Conservation (phyloP, 2,797 vertebrate species). For the Channallabes apus region DNA sequence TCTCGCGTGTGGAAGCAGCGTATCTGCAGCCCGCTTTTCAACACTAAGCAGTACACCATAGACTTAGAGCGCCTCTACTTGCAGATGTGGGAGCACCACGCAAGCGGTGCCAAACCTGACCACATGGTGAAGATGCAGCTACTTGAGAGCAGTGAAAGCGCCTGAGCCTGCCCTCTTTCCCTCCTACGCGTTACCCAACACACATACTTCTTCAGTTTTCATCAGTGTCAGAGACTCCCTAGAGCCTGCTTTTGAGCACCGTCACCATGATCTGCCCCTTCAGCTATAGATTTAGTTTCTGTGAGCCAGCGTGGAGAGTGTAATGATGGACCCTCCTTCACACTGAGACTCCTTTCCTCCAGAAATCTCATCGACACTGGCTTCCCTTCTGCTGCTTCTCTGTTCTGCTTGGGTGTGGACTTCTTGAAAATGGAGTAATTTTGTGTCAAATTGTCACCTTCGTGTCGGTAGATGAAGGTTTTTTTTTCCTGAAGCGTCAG, state of each 20-base stretch:
- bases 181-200: slow-evolving; percentile 6
- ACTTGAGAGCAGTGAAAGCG: slow-evolving; percentile 84
- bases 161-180: slow-evolving; percentile 70
- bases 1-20: slow-evolving; percentile 97
- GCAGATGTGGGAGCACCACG: slow-evolving; percentile 95
- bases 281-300: slow-evolving; percentile 39
- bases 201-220: slow-evolving; percentile 45
- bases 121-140: slow-evolving; percentile 84
- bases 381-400: slow-evolving; percentile 38
- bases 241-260: slow-evolving; percentile 63
- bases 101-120: slow-evolving; percentile 88
- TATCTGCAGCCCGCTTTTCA: slow-evolving; percentile 96
- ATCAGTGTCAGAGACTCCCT: slow-evolving; percentile 57
- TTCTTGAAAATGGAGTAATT: slow-evolving; percentile 56
- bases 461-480: not conserved
- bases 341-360: slow-evolving; percentile 66
- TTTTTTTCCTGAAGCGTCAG: slow-evolving; percentile 56
- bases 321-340: slow-evolving; percentile 56
- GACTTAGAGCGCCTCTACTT: slow-evolving; percentile 94
- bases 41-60: slow-evolving; percentile 95
- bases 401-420: slow-evolving; percentile 59
- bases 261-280: slow-evolving; percentile 37
- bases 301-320: slow-evolving; percentile 62
- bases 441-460: slow-evolving; percentile 56
- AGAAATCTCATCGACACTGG: slow-evolving; percentile 2